Evolutionary conservation across 2,797 vertebrate species (phyloP), one percentile per base, ranked within the genome.

Genomic region (Hypotaenidia okinawae): DNA sequence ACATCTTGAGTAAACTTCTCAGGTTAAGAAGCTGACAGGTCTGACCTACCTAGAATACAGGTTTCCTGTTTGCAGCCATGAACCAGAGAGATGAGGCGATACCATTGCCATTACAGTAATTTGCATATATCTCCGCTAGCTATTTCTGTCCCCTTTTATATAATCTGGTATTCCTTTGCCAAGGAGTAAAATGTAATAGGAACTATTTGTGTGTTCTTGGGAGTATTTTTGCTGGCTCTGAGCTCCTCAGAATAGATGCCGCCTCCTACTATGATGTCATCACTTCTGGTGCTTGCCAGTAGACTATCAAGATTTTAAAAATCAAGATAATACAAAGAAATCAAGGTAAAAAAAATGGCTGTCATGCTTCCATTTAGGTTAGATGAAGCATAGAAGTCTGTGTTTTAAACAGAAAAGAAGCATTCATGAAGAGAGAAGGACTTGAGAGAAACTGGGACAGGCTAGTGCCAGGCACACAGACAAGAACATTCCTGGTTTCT

Each of bases 181-280:
- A 97, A 84, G 57, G 45, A 93, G 59, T 85, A 89, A 85, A 78
- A 82, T 94, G 90, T 87, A 94, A 96, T 83, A 43, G 77, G 87
- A 74, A 89, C 95, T 97, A 97, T 96, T 96, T 92, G 77, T 70
- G 81, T 87, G 92, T 63, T 86, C 80, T 58, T 73, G 88, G 85
- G 88, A 91, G 84, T 95, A 74, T 94, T 94, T 95, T 70, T 97
- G 86, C 92, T 95, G 70, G 77, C 95, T 95, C 85, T 54, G 63
- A 94, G 87, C 84, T 90, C 74, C 94, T 80, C 57, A 63, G 90
- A 94, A 95, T 96, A 97, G 94, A 93, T 94, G 94, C 94, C 96
- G 83, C 95, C 95, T 94, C 94, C 93, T 96, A 70, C 52, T 28
- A 84, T 95, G 95, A 96, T 79, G 54, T 97, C 95, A 96, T 81